Base-by-base conservation (phyloP, 2,113 vertebrate genomes). In the Setophaga petechia region DNA sequence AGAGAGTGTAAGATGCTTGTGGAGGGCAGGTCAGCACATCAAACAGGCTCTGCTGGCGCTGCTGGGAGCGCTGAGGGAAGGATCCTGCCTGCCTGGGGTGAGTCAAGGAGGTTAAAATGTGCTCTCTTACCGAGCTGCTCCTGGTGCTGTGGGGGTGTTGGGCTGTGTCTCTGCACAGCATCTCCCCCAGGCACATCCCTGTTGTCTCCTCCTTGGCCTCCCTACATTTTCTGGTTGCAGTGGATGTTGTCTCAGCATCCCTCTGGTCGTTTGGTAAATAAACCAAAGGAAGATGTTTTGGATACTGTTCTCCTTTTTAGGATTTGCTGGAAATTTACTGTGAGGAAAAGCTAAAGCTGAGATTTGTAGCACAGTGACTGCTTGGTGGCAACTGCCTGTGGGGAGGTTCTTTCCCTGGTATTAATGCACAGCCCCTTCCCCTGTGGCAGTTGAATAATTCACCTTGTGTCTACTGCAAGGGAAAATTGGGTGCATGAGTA, bases 1-100 rank as follows among this genome's bases (percentile, higher is more conserved):
- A 91, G 55, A 55, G 47, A 75, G 49, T 6, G 73, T 91, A 93
- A 96, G 66, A 78, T 94, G 95, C 74, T 94, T 93, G 94, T 16
- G 77, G n/a, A 91, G 84, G 62, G 92, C 82, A 94, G 88, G 92
- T 85, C 94, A 94, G 88, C 59, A 85, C 90, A 93, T 95, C 94
- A 90, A 41, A 93, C 30, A 9, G 80, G 84, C 61, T 89, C 61
- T 63, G 80, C 76, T 55, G 1, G 2, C 0, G 2, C 78, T 63
- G 65, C 89, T 81, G 63, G 51, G 30, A 93, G 88, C 5, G 2
- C 10, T 1, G 13, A 76, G 71, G 57, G 83, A 80, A 81, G 55
- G 77, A 75, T 87, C 76, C 73, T 74, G 55, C 39, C 35, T 0
- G 1, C 28, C 18, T 7, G 3, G 52, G 33, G 15, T 1, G 14